Conservation (phyloP, 2,113 vertebrate genomes). For the Myiopsitta monachus region DNA sequence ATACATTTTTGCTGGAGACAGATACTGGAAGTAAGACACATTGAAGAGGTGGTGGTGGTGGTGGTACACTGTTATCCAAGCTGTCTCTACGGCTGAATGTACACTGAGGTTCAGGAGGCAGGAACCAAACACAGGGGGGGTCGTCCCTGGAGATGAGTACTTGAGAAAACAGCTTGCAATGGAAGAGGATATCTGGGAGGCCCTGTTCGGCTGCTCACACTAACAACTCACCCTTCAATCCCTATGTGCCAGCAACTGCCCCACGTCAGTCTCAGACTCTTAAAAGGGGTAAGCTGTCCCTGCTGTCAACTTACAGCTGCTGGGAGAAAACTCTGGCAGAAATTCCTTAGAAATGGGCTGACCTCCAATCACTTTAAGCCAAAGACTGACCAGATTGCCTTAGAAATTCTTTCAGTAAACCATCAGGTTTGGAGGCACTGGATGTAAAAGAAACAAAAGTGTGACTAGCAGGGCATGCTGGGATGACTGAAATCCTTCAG, state of each 20-base stretch:
- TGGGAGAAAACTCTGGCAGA: not conserved
- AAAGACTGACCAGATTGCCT: not conserved
- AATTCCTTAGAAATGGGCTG: not conserved
- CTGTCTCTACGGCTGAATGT: not conserved
- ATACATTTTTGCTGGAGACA: conserved; percentile 91
- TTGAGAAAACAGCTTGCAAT: not conserved
- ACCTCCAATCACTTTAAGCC: not conserved
- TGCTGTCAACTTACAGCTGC: not conserved
- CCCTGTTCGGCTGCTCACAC: not conserved
- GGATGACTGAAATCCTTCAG: not conserved
- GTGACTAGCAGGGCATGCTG: not conserved
- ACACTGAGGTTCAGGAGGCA: not conserved
- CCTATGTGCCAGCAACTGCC: not conserved
- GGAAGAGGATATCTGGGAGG: not conserved
- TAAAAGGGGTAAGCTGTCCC: not conserved
- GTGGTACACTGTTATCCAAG: not conserved
- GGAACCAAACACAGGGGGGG: not conserved
- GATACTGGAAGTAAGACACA: conserved; percentile 91
- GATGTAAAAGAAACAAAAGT: not conserved
- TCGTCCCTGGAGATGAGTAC: not conserved
- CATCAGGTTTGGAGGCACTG: not conserved
- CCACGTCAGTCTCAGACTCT: not conserved
- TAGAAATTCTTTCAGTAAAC: not conserved
- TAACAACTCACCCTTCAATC: not conserved
- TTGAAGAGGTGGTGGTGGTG: not conserved